These are phyloP conservation scores for Staurois parvus DNA, from an alignment of 2,797 vertebrate species.

Conservation along the genomic window DNA sequence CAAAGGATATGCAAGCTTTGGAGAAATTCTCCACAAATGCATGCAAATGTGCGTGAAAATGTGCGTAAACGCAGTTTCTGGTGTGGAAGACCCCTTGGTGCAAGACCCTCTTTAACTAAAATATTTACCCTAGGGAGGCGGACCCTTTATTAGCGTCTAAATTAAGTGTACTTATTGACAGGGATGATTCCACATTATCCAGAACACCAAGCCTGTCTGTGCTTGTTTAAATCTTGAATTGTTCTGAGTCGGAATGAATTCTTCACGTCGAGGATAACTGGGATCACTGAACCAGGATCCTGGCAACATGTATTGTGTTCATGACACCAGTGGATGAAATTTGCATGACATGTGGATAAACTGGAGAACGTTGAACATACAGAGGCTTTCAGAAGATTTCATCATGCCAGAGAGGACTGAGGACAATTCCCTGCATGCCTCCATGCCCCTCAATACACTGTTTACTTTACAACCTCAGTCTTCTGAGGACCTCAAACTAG, in stretches of 20 bases:
- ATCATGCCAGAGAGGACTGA: not conserved
- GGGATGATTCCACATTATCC: too few species aligned
- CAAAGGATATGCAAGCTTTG: too few species aligned
- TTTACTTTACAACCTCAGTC: not conserved
- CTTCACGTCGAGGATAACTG: not conserved
- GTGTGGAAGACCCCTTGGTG: too few species aligned
- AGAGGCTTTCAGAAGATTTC: constrained; percentile 9
- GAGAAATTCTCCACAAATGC: too few species aligned
- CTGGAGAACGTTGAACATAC: not conserved
- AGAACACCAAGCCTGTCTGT: too few species aligned
- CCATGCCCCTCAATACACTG: not conserved
- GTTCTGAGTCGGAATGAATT: not conserved
- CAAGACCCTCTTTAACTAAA: too few species aligned
- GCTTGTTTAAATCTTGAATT: not conserved
- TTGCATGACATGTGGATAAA: constrained; percentile 22
- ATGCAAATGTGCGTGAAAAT: too few species aligned
- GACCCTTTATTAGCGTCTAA: too few species aligned
- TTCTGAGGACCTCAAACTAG: not conserved
- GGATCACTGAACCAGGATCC: not conserved
- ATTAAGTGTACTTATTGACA: too few species aligned
- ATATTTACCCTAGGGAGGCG: too few species aligned
- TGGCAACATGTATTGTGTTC: not conserved
- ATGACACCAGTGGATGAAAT: not conserved
- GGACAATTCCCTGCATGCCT: not conserved
- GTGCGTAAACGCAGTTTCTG: too few species aligned